Evolutionary conservation across 2,888 invertebrate genomes (phyloP).

Genomic region (Caenorhabditis wallacei): DNA sequence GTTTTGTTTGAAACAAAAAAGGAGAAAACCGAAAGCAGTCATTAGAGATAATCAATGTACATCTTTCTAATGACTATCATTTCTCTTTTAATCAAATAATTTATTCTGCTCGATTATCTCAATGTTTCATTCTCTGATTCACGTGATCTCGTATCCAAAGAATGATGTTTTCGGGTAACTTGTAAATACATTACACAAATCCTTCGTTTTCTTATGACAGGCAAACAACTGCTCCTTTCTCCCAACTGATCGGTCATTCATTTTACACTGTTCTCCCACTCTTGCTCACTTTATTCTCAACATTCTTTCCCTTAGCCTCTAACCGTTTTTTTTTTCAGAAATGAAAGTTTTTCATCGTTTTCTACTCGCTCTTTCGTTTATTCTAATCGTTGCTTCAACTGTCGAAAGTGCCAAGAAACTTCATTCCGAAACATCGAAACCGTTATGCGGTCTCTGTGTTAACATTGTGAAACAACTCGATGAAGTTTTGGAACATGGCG

Average conservation of each 20-base stretch:
- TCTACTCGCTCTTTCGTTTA: background rate
- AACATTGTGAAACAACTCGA: conserved; percentile 64
- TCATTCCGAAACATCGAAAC: conserved; percentile 35
- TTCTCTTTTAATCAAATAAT: too few relatives aligned
- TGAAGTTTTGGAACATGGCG: conserved; percentile 56
- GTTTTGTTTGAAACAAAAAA: background rate
- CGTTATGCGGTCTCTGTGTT: conserved; percentile 60
- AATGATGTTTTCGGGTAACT: conserved; percentile 3
- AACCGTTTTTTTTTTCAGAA: background rate
- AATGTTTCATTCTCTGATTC: background rate
- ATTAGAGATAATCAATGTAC: too few relatives aligned
- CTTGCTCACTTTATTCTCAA: background rate
- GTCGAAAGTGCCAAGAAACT: conserved; percentile 31
- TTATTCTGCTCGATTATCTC: too few relatives aligned
- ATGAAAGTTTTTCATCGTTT: conserved; percentile 16
- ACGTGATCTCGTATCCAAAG: background rate
- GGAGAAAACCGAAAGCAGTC: background rate
- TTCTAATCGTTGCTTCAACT: conserved; percentile 3
- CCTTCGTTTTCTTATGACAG: conserved; percentile 11
- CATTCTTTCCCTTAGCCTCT: background rate
- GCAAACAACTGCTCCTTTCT: conserved; percentile 27
- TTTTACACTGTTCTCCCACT: conserved; percentile 26
- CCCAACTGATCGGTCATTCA: conserved; percentile 21
- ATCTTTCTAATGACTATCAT: too few relatives aligned
- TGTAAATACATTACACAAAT: conserved; percentile 32